Conservation (phyloP, 2,888 invertebrate species). For the Drosophila leonis region DNA sequence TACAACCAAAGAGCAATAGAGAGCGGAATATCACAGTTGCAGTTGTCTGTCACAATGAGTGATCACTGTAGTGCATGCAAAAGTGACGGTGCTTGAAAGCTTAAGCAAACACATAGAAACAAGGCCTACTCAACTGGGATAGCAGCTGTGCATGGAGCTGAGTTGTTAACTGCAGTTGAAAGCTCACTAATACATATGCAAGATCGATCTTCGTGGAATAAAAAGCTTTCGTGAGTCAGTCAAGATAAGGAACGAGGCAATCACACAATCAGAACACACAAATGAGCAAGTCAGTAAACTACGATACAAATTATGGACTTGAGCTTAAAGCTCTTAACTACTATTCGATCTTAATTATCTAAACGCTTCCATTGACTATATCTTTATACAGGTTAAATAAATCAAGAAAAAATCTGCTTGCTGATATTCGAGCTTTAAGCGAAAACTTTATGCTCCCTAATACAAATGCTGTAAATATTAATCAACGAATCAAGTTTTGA, state of each 20-base stretch:
- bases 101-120: neutral
- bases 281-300: neutral
- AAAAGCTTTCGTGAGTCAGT: neutral
- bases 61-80: constrained; percentile 12
- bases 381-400: neutral
- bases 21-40: constrained; percentile 27
- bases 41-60: constrained; percentile 20
- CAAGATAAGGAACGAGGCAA: neutral
- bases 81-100: neutral
- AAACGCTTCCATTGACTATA: too few species aligned
- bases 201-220: neutral
- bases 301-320: neutral
- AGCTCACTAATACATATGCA: constrained; percentile 6
- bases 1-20: constrained; percentile 3
- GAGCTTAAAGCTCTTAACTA: constrained; percentile 19
- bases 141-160: neutral
- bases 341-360: neutral
- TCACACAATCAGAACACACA: neutral
- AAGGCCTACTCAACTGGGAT: neutral
- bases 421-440: too few species aligned
- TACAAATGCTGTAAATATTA: too few species aligned
- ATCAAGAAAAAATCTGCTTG: too few species aligned
- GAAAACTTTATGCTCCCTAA: too few species aligned
- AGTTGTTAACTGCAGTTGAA: neutral
- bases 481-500: too few species aligned